Conservation (phyloP, 2,113 vertebrate genomes). For the Tyto alba region DNA sequence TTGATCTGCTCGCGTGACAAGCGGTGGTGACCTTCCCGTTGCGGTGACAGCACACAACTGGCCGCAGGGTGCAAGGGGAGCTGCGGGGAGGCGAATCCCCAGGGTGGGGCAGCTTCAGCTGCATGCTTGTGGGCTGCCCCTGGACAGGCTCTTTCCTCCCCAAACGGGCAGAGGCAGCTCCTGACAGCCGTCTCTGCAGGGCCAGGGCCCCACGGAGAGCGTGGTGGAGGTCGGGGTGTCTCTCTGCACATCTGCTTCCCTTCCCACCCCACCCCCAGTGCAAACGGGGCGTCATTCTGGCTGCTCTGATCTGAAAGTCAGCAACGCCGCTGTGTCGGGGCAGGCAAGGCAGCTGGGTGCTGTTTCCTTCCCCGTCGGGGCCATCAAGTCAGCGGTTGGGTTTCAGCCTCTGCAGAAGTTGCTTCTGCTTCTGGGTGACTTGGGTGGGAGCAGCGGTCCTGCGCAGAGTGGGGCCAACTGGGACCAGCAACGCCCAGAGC, state of each 20-base stretch:
- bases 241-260: background rate
- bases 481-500: background rate
- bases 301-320: too few species aligned
- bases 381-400: background rate
- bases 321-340: background rate
- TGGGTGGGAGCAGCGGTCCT: background rate
- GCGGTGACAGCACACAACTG: accelerated
- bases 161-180: background rate
- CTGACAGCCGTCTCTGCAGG: accelerated
- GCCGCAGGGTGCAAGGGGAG: accelerated
- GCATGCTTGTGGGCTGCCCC: background rate
- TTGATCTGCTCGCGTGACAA: background rate
- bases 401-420: background rate
- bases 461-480: accelerated
- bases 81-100: background rate
- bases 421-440: background rate
- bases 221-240: background rate
- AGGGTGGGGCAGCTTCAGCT: background rate
- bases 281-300: background rate
- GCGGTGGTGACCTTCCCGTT: background rate
- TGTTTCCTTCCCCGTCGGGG: background rate
- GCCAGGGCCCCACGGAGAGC: background rate
- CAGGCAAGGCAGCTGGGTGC: background rate
- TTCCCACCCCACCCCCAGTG: accelerated
- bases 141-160: background rate